Evolutionary conservation across 2,888 invertebrate species (phyloP), one percentile per base, ranked within the genome.

Genomic region (Nemotelus pantherinus): DNA sequence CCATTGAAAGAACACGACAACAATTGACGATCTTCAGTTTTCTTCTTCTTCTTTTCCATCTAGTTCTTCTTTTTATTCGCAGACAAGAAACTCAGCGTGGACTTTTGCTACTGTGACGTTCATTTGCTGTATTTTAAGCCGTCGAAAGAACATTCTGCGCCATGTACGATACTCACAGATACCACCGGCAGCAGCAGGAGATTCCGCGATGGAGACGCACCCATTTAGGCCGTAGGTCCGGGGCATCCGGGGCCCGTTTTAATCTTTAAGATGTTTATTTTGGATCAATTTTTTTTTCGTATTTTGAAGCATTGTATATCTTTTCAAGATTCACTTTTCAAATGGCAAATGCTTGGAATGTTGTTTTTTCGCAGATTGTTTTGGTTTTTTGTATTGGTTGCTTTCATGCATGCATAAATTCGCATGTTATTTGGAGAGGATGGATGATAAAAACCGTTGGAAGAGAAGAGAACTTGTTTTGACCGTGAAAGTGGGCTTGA

Each of bases 81-180:
- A 25, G 25, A 25, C 25, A 25, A 65, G 45, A 6, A n/a, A n/a
- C 7, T 65, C 9, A 9, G 45, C 3, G 9, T 58, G 47, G 67
- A 65, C 65, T 68, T 48, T 68, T 68, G 67, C 44, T 48, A 25
- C 48, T 68, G 50, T 68, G 67, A 68, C 67, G 67, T 68, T 25
- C 50, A 25, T 25, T 2, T 25, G n/a, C 67, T 25, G 25, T 68
- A 60, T 60, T 60, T 60, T 3, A 25, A 60, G 60, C 25, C 25
- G 1, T 25, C 25, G 25, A 25, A 60, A 58, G 10, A 4, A 2
- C 3, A 39, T 9, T 63, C 9, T 53, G 2, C 0, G 7, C 63
- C 41, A 39, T 41, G 41, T 63, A 41, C 39, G 63, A 39, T 10
- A 65, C 5, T 47, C 6, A 45, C 44, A 65, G 10, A 25, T 10